Base-by-base conservation (phyloP, 2,888 invertebrate genomes). In the Lycia hirtaria region DNA sequence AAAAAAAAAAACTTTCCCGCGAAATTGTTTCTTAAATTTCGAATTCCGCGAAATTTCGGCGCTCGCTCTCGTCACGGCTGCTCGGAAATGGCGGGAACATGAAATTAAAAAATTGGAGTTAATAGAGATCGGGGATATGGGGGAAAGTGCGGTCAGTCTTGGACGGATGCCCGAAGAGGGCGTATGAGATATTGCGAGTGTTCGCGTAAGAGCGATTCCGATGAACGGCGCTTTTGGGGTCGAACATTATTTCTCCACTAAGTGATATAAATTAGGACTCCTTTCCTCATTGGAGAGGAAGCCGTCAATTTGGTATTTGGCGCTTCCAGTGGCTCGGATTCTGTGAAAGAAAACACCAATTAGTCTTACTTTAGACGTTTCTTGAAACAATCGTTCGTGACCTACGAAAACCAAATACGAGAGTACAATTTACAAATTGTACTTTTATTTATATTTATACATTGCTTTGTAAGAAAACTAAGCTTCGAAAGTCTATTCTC, bases 1-100 rank as follows among this genome's bases (percentile, higher is more conserved):
- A 65, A 70, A 73, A 76, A 73, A 69, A 65, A 67, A 45, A 65
- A 69, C 69, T 74, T 76, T 76, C 68, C 61, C 68, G 64, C 57
- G 67, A 77, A 75, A 64, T n/a, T 65, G 52, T 60, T 62, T 67
- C 68, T 77, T 74, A 74, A 76, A 64, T 60, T 66, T 67, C 52
- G 57, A 67, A 72, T 81, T 80, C 78, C 60, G 57, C 64, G 78
- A 75, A 80, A 65, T 65, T 52, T 57, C 51, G 48, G 55, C 52
- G 48, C 35, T 51, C 52, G 48, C 35, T 51, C 17, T 47, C 69
- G 67, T 76, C 71, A 74, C 56, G 57, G 33, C 56, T 66, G 65
- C 56, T 33, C 56, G 40, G 65, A 68, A 67, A 63, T 63, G 63
- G 59, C 48, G 64, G 64, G 59, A 67, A 64, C 51, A 45, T n/a